Conservation (phyloP, 2,888 invertebrate species). For the Allolobophora icterica region DNA sequence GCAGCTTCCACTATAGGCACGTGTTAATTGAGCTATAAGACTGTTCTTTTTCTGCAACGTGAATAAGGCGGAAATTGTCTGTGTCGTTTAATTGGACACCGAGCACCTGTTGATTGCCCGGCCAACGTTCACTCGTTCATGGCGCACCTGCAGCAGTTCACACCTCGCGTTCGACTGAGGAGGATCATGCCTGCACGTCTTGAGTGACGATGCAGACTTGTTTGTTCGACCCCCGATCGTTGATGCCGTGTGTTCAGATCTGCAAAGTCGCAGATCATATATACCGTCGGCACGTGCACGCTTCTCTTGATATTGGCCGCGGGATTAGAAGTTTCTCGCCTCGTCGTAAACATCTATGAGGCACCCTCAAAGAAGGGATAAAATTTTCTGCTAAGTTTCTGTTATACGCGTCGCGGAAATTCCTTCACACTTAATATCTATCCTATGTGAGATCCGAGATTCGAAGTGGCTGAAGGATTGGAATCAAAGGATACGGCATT, state of each 20-base stretch:
- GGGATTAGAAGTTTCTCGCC: background rate
- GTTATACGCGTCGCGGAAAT: background rate
- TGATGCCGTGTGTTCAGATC: too few relatives aligned
- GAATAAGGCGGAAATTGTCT: background rate
- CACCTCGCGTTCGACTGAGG: background rate
- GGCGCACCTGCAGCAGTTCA: slow-evolving; percentile 9
- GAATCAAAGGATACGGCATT: background rate
- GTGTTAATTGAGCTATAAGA: background rate
- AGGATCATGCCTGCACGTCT: background rate
- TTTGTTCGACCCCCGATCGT: background rate
- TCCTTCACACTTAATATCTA: background rate
- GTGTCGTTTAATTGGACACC: background rate
- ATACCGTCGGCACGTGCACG: background rate
- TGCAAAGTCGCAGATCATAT: too few relatives aligned
- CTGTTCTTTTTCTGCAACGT: background rate
- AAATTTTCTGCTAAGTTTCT: background rate
- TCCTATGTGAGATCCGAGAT: background rate
- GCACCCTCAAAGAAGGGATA: background rate
- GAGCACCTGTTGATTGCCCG: background rate
- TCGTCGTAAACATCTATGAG: background rate
- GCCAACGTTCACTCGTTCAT: background rate
- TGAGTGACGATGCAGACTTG: background rate
- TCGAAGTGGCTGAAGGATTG: background rate
- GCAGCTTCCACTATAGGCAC: background rate
- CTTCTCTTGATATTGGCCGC: background rate